Evolutionary conservation across 2,888 invertebrate genomes (phyloP).

Genomic region (Trichopoda pennipes): DNA sequence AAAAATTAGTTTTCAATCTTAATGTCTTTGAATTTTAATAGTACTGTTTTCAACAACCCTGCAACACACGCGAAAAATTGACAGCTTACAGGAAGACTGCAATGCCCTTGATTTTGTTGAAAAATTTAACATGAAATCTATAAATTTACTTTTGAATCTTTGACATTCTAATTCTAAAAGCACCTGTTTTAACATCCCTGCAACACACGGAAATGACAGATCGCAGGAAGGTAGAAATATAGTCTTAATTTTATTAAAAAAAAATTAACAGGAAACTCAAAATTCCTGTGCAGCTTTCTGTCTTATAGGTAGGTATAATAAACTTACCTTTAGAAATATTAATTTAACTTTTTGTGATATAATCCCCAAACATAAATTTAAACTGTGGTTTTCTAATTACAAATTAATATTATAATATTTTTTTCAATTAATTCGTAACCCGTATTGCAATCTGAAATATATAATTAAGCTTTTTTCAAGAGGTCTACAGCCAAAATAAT

Average conservation of each 20-base stretch:
- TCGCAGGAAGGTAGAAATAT: conserved; percentile 25
- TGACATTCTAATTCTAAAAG: background rate
- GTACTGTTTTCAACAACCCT: too few species aligned
- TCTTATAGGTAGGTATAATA: background rate
- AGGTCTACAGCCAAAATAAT: conserved; percentile 36
- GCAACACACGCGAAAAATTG: too few species aligned
- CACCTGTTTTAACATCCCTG: conserved; percentile 25
- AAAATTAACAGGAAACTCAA: conserved; percentile 1
- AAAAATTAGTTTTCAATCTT: too few species aligned
- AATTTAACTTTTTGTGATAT: conserved; percentile 24
- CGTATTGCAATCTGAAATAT: conserved; percentile 34
- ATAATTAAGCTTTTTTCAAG: conserved; percentile 28
- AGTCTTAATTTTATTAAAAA: conserved; percentile 37
- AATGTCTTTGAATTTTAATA: too few species aligned
- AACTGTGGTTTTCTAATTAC: conserved; percentile 7
- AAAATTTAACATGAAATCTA: too few species aligned
- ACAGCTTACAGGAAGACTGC: too few species aligned
- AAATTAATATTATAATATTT: conserved; percentile 3
- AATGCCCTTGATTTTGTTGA: too few species aligned
- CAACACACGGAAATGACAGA: conserved; percentile 14
- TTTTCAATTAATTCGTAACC: conserved; percentile 2
- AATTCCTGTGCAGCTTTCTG: conserved; percentile 1
- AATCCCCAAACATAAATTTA: conserved; percentile 19
- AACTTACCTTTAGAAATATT: conserved; percentile 44
- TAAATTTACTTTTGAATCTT: too few species aligned